phyloP scores from a whole-genome alignment of 2,797 vertebrate species.

The Phataginus tricuspis region DNA sequence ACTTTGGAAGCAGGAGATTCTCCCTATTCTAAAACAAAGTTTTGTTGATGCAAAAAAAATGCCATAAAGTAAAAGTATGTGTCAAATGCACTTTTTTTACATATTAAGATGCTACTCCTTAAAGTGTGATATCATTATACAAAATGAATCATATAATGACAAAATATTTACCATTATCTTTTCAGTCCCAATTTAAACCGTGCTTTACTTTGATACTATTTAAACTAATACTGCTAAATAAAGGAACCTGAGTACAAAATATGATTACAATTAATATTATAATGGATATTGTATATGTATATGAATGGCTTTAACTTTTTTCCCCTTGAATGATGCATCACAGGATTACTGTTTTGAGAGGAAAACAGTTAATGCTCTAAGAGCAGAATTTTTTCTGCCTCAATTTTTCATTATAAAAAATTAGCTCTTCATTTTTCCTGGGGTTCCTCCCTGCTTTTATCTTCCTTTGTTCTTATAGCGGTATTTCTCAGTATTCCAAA shows the following conservation, averaged over 20 bases:
- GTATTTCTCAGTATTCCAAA: not conserved
- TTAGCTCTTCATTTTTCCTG: not conserved
- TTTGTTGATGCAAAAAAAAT: not conserved
- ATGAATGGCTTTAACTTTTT: not conserved
- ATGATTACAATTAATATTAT: not conserved
- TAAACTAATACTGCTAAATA: constrained; percentile 19
- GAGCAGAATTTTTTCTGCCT: not conserved
- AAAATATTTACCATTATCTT: not conserved
- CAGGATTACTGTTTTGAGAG: not conserved
- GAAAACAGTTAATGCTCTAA: not conserved
- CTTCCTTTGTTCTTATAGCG: not conserved
- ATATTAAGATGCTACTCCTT: not conserved
- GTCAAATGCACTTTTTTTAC: not conserved
- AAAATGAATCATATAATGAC: not conserved
- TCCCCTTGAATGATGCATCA: not conserved
- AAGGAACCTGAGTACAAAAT: not conserved
- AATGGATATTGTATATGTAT: not conserved
- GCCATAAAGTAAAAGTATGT: not conserved
- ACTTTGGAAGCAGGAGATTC: not conserved
- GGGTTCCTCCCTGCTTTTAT: not conserved
- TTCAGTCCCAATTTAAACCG: not conserved
- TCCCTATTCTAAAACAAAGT: not conserved
- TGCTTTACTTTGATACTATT: not conserved
- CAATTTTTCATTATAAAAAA: not conserved
- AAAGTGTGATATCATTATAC: not conserved